Conservation (phyloP, 1,140 invertebrate genomes). For the Leucophenga varia region DNA sequence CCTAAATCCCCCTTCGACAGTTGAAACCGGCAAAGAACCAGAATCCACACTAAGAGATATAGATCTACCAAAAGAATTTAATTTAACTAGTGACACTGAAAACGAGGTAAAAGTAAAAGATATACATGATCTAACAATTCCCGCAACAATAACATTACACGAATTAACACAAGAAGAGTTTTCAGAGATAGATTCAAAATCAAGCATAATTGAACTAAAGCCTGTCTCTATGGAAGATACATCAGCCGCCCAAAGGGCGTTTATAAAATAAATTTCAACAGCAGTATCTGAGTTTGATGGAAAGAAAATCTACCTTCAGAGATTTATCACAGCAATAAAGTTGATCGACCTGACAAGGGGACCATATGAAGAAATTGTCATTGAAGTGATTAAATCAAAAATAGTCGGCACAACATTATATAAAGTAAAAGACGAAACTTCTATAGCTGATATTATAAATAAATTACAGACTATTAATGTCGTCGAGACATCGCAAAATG, state of each 20-base stretch:
- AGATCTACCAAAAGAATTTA: too few species aligned
- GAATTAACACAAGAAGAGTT: too few species aligned
- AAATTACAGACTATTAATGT: constrained; percentile 10
- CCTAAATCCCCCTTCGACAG: too few species aligned
- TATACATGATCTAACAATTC: too few species aligned
- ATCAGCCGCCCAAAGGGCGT: constrained; percentile 13
- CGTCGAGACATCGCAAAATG: constrained; percentile 9
- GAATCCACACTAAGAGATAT: too few species aligned
- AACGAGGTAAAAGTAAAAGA: too few species aligned
- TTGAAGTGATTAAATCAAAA: constrained; percentile 5
- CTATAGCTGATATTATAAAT: constrained; percentile 7
- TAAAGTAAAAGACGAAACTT: constrained; percentile 6
- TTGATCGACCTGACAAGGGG: constrained; percentile 7
- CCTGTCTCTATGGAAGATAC: too few species aligned
- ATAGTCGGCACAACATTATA: not conserved
- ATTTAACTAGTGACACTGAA: too few species aligned
- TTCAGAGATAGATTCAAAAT: too few species aligned
- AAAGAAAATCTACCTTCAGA: constrained; percentile 7
- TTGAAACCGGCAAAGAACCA: too few species aligned
- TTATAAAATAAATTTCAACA: constrained; percentile 3
- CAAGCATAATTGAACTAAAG: too few species aligned
- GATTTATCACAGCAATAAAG: constrained; percentile 7
- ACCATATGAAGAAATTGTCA: constrained; percentile 6
- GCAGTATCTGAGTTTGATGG: constrained; percentile 6
- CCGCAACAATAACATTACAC: too few species aligned